Conservation (phyloP, 1,140 invertebrate species). For the Apocrypta bakeri region DNA sequence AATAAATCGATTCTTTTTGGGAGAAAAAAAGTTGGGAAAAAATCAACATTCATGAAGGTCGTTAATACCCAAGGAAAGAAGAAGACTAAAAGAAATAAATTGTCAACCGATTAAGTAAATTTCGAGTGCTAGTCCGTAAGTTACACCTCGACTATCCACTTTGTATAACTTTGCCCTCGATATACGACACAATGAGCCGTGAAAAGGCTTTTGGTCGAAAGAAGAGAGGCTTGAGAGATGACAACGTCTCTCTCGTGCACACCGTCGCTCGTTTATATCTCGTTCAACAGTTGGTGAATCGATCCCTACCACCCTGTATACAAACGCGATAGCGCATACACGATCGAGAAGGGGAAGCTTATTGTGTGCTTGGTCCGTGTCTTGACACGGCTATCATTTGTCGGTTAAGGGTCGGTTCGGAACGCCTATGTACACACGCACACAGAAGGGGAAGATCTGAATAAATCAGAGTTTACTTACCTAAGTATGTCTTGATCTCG, state of each 20-base stretch:
- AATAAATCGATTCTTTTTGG: too few species aligned
- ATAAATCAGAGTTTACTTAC: too few species aligned
- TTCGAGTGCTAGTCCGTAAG: not conserved
- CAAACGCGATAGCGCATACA: not conserved
- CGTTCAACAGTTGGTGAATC: slow-evolving; percentile 51
- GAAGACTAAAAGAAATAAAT: too few species aligned
- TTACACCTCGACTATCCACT: not conserved
- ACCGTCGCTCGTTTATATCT: slow-evolving; percentile 32
- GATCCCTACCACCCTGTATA: not conserved
- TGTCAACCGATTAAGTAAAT: too few species aligned
- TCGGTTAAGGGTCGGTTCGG: not conserved
- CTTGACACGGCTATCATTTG: not conserved
- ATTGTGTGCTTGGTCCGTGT: not conserved
- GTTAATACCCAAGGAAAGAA: too few species aligned
- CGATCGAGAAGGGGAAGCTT: not conserved
- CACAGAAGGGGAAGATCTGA: not conserved
- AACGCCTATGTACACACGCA: not conserved
- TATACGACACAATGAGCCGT: not conserved
- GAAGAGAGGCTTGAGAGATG: not conserved
- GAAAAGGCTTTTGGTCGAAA: not conserved
- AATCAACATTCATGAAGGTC: too few species aligned
- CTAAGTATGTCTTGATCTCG: too few species aligned
- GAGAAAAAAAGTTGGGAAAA: too few species aligned
- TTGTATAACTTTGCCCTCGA: not conserved
- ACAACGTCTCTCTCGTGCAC: not conserved